A percentile compares a stretch with the other conserved stretches of the same genome.
Conservation (phyloP, 37 sponge, comb jelly and placozoan species). For the Corticium candelabrum region DNA sequence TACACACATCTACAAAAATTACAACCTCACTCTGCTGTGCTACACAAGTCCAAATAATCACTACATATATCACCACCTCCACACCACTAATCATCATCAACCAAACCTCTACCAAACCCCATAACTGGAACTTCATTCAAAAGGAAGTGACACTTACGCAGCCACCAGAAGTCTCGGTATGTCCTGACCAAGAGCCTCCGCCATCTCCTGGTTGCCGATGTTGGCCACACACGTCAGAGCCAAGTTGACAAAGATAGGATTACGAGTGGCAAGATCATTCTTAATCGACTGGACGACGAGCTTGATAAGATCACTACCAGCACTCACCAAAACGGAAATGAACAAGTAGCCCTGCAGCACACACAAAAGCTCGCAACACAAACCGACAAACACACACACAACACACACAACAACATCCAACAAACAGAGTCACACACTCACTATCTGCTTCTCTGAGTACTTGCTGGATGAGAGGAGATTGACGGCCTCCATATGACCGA, state of each 20-base stretch:
- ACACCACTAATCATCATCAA: too few species aligned
- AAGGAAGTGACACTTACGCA: constrained; percentile 36
- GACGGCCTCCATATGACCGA: constrained; percentile 93
- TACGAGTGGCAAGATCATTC: constrained; percentile 67
- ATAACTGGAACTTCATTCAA: too few species aligned
- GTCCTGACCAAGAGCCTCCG: constrained; percentile 65
- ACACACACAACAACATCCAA: not conserved
- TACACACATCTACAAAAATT: too few species aligned
- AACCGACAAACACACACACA: not conserved
- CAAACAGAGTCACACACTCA: constrained; percentile 6
- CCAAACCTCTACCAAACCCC: too few species aligned
- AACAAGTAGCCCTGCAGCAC: constrained; percentile 89
- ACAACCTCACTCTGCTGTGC: too few species aligned
- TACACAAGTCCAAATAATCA: too few species aligned
- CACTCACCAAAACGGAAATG: constrained; percentile 75
- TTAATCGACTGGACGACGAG: constrained; percentile 81
- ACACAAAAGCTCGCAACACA: not conserved
- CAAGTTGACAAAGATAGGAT: constrained; percentile 67
- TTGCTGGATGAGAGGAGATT: constrained; percentile 75
- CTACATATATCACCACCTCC: too few species aligned
- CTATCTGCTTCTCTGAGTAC: constrained; percentile 96
- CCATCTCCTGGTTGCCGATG: constrained; percentile 84
- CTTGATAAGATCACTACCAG: constrained; percentile 65
- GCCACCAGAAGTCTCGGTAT: constrained; percentile 50
- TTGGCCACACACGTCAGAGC: constrained; percentile 91